Evolutionary conservation across 2,797 vertebrate species (phyloP).

Genomic region (Tympanoctomys barrerae): DNA sequence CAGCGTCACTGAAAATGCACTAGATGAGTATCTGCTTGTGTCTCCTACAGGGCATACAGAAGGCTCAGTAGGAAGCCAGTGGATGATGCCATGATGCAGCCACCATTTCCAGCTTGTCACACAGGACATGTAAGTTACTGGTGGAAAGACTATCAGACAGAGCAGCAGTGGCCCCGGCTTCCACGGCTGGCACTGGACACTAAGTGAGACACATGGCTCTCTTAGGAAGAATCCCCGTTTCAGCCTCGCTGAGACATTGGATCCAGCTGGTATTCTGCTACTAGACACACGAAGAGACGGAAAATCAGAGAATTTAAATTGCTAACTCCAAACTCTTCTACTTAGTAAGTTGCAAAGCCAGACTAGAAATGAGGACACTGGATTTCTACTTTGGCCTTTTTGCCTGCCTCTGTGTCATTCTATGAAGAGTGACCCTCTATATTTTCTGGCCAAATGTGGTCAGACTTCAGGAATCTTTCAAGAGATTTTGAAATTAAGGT

Average conservation of each 20-base stretch:
- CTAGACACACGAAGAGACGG: not conserved
- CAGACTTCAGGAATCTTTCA: not conserved
- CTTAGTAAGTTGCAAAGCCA: not conserved
- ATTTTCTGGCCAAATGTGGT: not conserved
- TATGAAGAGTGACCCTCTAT: not conserved
- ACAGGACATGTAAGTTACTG: not conserved
- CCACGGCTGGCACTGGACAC: not conserved
- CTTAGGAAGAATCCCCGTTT: not conserved
- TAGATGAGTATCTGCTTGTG: not conserved
- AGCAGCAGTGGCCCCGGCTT: not conserved
- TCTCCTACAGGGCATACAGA: not conserved
- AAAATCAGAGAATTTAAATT: constrained; percentile 26
- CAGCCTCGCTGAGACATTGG: not conserved
- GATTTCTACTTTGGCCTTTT: not conserved
- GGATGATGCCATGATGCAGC: not conserved
- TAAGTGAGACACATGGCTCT: not conserved
- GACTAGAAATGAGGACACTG: not conserved
- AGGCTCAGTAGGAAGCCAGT: not conserved
- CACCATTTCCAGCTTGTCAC: not conserved
- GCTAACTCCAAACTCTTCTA: constrained; percentile 1
- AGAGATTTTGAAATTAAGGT: constrained; percentile 42
- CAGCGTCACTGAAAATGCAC: not conserved
- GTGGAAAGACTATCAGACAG: not conserved
- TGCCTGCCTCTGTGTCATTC: not conserved
- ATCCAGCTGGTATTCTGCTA: constrained; percentile 5